Evolutionary conservation across 2,113 vertebrate genomes (phyloP).

Genomic region (Hippolais icterina): DNA sequence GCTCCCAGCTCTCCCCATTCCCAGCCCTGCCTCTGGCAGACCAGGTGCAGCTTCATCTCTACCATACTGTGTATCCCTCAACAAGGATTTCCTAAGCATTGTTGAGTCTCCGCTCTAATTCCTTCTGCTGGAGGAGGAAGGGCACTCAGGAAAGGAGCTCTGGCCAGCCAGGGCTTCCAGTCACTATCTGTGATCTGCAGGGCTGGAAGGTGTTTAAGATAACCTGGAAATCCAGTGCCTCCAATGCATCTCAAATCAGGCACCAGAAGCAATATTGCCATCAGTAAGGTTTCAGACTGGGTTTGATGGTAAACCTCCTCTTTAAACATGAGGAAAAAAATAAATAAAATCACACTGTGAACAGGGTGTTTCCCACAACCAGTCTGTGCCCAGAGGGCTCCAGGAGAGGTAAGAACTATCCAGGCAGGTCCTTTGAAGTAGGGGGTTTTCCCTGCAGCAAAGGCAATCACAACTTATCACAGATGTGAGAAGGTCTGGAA

Average conservation of each 20-base stretch:
- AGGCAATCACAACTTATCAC: neutral
- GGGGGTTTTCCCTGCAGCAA: neutral
- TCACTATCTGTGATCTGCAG: neutral
- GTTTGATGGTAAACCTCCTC: neutral
- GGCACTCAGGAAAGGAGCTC: neutral
- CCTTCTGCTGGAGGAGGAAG: neutral
- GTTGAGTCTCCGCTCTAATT: neutral
- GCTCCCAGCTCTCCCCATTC: neutral
- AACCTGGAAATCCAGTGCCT: neutral
- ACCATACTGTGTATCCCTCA: neutral
- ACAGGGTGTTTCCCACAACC: conserved; percentile 3
- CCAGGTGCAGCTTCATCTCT: neutral
- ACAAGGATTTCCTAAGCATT: neutral
- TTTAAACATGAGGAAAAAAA: neutral
- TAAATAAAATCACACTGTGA: neutral
- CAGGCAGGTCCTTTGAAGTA: neutral
- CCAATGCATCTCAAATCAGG: neutral
- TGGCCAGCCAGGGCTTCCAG: neutral
- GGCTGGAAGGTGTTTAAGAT: neutral
- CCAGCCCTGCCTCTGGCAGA: neutral
- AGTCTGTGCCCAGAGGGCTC: neutral
- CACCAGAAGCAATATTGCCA: neutral
- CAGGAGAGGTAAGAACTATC: neutral
- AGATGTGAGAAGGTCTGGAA: neutral
- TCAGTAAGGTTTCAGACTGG: neutral